These are phyloP conservation scores for Eupeodes latifasciatus DNA, from an alignment of 2,888 invertebrate genomes.

Conservation along the genomic window DNA sequence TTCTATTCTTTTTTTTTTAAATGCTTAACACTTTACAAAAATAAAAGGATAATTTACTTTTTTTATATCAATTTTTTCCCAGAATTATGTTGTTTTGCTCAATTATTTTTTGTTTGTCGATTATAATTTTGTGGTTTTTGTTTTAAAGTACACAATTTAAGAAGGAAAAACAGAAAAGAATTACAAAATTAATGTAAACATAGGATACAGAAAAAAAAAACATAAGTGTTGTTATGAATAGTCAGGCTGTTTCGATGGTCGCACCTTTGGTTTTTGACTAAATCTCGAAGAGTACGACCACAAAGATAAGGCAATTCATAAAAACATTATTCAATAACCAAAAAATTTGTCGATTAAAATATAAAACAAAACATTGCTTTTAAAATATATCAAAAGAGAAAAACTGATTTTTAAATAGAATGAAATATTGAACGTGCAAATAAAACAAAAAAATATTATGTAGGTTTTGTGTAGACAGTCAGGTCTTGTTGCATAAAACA, in stretches of 20 bases:
- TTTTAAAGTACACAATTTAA: constrained; percentile 27
- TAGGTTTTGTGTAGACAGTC: neutral
- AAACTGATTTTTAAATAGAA: neutral
- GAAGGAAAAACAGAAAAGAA: neutral
- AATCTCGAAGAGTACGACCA: too few species aligned
- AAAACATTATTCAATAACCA: too few species aligned
- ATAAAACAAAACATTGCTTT: neutral
- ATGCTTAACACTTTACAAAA: constrained; percentile 77
- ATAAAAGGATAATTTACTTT: constrained; percentile 74
- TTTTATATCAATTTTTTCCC: constrained; percentile 71
- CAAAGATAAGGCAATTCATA: too few species aligned
- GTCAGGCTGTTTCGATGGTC: too few species aligned
- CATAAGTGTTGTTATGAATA: too few species aligned
- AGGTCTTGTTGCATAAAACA: constrained; percentile 14
- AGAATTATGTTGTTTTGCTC: constrained; percentile 70
- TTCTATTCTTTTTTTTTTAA: constrained; percentile 61
- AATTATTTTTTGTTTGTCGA: constrained; percentile 10
- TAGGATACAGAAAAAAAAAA: neutral
- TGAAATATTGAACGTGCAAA: constrained; percentile 30
- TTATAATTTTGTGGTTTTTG: constrained; percentile 26
- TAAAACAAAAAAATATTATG: constrained; percentile 2
- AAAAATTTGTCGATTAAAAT: too few species aligned
- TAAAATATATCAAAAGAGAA: constrained; percentile 16
- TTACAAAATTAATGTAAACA: constrained; percentile 39
- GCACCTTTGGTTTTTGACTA: too few species aligned